phyloP scores from a whole-genome alignment of 2,888 invertebrate genomes.

The Pristionchus japonicus region DNA sequence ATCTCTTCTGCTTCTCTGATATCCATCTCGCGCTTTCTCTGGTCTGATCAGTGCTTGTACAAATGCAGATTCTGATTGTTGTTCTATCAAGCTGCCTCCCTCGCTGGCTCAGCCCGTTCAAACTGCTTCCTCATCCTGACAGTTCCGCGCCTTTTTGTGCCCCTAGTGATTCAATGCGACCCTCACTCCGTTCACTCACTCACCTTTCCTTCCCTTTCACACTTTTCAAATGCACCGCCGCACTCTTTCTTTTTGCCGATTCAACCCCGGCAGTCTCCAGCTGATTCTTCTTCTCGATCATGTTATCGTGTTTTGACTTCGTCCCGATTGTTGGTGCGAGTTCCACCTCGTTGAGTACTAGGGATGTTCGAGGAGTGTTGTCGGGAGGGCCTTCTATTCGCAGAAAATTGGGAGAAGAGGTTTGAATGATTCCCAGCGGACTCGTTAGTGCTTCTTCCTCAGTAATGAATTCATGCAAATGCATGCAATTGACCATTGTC shows the following conservation, averaged over 20 bases:
- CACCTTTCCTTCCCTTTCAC: neutral
- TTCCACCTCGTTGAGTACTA: conserved; percentile 16
- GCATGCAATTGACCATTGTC: neutral
- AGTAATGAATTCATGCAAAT: conserved; percentile 26
- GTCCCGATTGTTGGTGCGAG: neutral
- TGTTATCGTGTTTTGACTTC: conserved; percentile 26
- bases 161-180: conserved; percentile 14
- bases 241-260: neutral
- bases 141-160: conserved; percentile 10
- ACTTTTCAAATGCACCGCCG: neutral
- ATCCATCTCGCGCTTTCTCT: neutral
- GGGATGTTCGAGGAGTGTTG: neutral
- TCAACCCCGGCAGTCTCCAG: neutral
- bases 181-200: conserved; percentile 8
- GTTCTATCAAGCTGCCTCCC: neutral
- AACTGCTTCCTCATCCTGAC: neutral
- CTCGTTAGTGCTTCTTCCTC: neutral
- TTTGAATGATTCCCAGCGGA: neutral
- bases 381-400: neutral
- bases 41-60: neutral
- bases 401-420: neutral
- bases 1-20: neutral
- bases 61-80: neutral
- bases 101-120: no score
- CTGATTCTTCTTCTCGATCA: neutral